Conservation (phyloP, 1,140 invertebrate species). For the Calosoma granatense region DNA sequence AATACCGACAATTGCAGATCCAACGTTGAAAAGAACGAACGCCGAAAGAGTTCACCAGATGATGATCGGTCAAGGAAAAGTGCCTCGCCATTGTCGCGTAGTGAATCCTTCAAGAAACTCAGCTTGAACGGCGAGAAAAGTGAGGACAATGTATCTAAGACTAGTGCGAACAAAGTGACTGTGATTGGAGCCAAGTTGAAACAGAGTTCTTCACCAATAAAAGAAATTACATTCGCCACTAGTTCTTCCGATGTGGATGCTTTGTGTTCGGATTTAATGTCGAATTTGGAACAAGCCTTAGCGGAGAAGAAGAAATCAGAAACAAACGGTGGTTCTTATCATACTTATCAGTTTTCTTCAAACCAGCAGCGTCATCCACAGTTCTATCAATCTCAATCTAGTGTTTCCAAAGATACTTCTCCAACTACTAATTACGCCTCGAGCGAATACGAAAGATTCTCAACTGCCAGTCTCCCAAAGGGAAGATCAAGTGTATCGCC, state of each 20-base stretch:
- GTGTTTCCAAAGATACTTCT: too few species aligned
- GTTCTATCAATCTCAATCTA: too few species aligned
- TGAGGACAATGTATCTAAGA: too few species aligned
- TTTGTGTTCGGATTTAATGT: slow-evolving; percentile 1
- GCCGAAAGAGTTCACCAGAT: background rate
- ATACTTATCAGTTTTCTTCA: too few species aligned
- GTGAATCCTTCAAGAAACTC: background rate
- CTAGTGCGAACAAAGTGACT: background rate
- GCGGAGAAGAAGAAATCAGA: background rate
- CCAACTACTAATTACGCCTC: too few species aligned
- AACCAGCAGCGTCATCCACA: too few species aligned
- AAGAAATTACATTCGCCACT: background rate
- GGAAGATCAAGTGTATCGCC: too few species aligned
- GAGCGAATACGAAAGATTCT: too few species aligned
- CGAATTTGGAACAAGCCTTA: background rate
- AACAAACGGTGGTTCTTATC: too few species aligned
- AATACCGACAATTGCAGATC: background rate
- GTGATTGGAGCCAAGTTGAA: background rate
- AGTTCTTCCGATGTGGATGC: background rate
- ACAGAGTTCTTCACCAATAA: background rate
- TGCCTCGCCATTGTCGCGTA: background rate
- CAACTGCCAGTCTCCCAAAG: too few species aligned
- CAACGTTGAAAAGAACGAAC: background rate
- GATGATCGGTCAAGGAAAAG: background rate
- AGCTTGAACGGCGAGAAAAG: background rate